phyloP scores from a whole-genome alignment of 2,888 invertebrate genomes.

The Sarcophaga rosellei region DNA sequence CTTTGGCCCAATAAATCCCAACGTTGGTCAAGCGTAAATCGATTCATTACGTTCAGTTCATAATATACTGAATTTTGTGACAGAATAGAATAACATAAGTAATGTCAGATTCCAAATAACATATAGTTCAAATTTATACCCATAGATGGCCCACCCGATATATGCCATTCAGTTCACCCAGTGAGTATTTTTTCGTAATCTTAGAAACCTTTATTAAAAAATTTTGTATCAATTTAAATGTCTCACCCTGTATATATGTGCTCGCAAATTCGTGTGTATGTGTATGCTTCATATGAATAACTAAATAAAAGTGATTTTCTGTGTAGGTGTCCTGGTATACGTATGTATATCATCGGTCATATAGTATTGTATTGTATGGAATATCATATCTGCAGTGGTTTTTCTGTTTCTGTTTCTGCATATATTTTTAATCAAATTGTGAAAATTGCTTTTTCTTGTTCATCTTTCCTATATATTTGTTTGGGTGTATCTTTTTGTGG shows the following conservation, averaged over 20 bases:
- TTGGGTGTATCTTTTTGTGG: background rate
- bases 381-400: conserved; percentile 28
- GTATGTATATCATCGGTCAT: background rate
- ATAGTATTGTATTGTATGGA: background rate
- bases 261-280: background rate
- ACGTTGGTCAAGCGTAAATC: no score
- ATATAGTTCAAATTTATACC: no score
- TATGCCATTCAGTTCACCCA: no score
- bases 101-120: no score
- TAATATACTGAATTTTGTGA: no score
- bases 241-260: background rate
- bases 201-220: no score
- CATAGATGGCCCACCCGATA: no score
- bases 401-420: background rate
- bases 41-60: no score
- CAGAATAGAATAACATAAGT: no score
- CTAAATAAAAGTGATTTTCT: background rate
- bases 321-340: background rate
- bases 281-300: background rate
- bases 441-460: conserved; percentile 49
- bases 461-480: background rate
- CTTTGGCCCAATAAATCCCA: no score
- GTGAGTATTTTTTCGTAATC: no score
- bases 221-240: background rate
- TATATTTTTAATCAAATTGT: conserved; percentile 51